Evolutionary conservation across 2,888 invertebrate genomes (phyloP), one percentile per base, ranked within the genome.

Genomic region (Acrocyrtus sp.): DNA sequence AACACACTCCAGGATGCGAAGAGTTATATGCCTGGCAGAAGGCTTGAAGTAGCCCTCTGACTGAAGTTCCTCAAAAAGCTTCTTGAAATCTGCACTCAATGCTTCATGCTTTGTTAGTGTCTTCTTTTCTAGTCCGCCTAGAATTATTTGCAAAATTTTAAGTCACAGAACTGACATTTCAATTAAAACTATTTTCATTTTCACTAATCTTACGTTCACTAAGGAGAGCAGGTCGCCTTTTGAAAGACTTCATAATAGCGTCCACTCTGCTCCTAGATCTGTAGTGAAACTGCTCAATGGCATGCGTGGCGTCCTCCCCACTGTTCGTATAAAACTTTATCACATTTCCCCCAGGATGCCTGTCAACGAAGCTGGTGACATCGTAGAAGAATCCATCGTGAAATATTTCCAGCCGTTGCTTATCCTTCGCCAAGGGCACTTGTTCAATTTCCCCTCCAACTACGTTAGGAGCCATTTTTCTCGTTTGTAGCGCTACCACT

Each of bases 281-380:
- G 34, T 70, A 66, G 27, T 79, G 79, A 63, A 79, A 79, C 48
- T 79, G 77, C 39, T 74, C 72, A 27, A 79, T 76, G 0, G 79
- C 74, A 15, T 26, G 57, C 0, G 79, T 79, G 0, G 79, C 79
- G 61, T 79, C 79, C 50, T 79, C 79, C 17, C 77, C 77, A 12
- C 54, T 48, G 1, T 68, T 56, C 5, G 75, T 74, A 41, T 76
- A 79, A 58, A 69, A 79, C 6, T 77, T 69, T 39, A 79, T 79
- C n/a, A 79, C 68, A 12, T 21, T 47, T 0, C 79, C 79, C 21
- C 79, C 79, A 0, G 79, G 79, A 61, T 79, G 79, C 3, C 45
- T 15, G 2, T 21, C 0, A 1, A 62, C 24, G 21, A 72, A 77
- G 15, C 63, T 51, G 2, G 73, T 75, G 0, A 77, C 79, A 47